Base-by-base conservation (phyloP, 2,888 invertebrate genomes). In the Tetragonisca angustula region DNA sequence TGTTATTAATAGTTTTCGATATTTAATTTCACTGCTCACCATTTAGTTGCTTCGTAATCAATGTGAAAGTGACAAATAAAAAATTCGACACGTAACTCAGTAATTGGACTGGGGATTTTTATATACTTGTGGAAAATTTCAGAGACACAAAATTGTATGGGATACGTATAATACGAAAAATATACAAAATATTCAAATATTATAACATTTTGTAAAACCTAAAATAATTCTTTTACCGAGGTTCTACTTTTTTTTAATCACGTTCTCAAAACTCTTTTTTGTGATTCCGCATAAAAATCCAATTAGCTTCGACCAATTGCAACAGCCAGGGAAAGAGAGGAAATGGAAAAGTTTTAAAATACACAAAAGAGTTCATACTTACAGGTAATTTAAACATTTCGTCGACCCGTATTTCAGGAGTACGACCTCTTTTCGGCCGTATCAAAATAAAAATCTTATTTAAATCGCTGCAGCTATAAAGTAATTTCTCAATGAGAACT, bases 401-500 rank as follows among this genome's bases (percentile, higher is more conserved):
- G 17, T 94, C 91, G 4, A 95, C 59, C 9, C 95, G 92, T 36
- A 90, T 84, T n/a, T 94, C 92, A 1, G 94, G 92, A 4, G 90
- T 81, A 62, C 93, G 94, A 6, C 94, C 94, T 77, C 93, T 94
- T 84, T 95, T 95, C 1, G 90, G 80, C 77, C 95, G 91, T 36
- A 95, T 84, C 36, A 95, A 83, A 3, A 95, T 64, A 77, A 95
- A 95, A 59, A 95, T 94, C 74, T 90, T 94, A 50, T 94, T 92
- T 15, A 95, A 88, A 27, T 94, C 93, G 65, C 92, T 93, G 83
- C 94, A 94, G 68, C 91, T 90, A 76, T 94, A 93, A 3, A 95
- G 91, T 15, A 95, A 85, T 85, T 95, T 95, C 88, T 95, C 95
- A 3, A 95, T 87, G 4, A 95, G 90, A 2, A 95, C 94, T 91